A percentile compares a stretch with the other conserved stretches of the same genome.
phyloP scores from a whole-genome alignment of 2,113 vertebrate species.

The Spea bombifrons region DNA sequence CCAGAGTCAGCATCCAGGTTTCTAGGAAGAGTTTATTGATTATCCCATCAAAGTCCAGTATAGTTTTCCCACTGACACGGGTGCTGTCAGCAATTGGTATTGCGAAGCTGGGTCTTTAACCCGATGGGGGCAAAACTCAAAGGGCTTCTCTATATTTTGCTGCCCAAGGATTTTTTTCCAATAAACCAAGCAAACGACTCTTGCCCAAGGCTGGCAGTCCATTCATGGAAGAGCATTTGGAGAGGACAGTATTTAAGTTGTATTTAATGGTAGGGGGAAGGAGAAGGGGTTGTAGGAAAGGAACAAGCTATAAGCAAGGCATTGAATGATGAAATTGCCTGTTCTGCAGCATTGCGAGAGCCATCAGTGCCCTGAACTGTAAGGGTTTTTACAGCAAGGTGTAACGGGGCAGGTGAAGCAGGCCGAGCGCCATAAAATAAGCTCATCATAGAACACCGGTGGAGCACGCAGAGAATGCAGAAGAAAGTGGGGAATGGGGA shows the following conservation, averaged over 20 bases:
- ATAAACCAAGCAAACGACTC: neutral
- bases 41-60: slow-evolving; percentile 26
- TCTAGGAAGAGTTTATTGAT: slow-evolving; percentile 44
- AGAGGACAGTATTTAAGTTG: neutral
- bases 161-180: neutral
- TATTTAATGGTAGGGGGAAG: neutral
- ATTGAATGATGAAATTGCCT: neutral
- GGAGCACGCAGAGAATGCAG: neutral
- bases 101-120: slow-evolving; percentile 18
- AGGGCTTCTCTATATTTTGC: neutral
- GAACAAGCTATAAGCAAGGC: neutral
- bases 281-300: neutral
- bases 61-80: slow-evolving; percentile 26
- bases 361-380: slow-evolving; percentile 17
- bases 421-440: slow-evolving; percentile 4
- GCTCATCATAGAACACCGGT: neutral
- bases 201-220: neutral
- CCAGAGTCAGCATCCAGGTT: slow-evolving; percentile 6
- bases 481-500: neutral
- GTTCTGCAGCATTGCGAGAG: neutral
- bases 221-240: neutral
- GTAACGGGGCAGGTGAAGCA: slow-evolving; percentile 22
- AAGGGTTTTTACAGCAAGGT: neutral
- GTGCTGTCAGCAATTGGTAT: slow-evolving; percentile 32
- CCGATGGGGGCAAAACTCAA: neutral